phyloP scores from a whole-genome alignment of 1,140 invertebrate genomes.

The Reticulitermes speratus region DNA sequence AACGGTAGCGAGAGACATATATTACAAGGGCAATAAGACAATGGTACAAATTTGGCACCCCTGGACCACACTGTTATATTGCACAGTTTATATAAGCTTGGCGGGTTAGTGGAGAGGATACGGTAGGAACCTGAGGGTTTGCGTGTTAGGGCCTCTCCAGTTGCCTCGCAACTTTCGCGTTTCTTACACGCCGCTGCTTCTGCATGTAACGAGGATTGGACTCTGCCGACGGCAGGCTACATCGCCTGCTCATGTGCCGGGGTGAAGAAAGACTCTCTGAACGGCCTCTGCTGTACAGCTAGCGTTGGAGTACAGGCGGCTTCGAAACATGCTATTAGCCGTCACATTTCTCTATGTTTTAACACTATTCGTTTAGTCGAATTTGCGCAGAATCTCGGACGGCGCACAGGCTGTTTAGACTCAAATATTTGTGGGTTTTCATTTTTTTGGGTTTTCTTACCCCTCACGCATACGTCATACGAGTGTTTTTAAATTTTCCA shows the following conservation, averaged over 20 bases:
- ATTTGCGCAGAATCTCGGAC: too few species aligned
- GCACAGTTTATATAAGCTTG: conserved; percentile 12
- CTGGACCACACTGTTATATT: not conserved
- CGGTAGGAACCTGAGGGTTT: not conserved
- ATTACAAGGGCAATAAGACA: not conserved
- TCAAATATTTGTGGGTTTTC: too few species aligned
- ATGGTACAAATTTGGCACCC: not conserved
- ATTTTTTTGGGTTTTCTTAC: too few species aligned
- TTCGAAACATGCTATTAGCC: too few species aligned
- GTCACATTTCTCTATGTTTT: too few species aligned
- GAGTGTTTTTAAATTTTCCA: too few species aligned
- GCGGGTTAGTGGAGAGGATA: not conserved
- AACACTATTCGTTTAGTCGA: too few species aligned
- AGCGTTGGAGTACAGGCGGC: too few species aligned
- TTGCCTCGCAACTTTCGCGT: not conserved
- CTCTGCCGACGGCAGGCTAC: not conserved
- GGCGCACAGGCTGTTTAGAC: too few species aligned
- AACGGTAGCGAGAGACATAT: too few species aligned
- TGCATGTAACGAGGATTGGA: not conserved
- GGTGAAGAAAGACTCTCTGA: not conserved
- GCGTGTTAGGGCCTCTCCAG: not conserved
- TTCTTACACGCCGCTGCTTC: not conserved
- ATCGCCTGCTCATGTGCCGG: not conserved
- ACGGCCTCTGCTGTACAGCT: too few species aligned
- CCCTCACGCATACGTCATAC: too few species aligned